phyloP scores from a whole-genome alignment of 2,888 invertebrate genomes.

The Lepidocyrtoides sp. region DNA sequence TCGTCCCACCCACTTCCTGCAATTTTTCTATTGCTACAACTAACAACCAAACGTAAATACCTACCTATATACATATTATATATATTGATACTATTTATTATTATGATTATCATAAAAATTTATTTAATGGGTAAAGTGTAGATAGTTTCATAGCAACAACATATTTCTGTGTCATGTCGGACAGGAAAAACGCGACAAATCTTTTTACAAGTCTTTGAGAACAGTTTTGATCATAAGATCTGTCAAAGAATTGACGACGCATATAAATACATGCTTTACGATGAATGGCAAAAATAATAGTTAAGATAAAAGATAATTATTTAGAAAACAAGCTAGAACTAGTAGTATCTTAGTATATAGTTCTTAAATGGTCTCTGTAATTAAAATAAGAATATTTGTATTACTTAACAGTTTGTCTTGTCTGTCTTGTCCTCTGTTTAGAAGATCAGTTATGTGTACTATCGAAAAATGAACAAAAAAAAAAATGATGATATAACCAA shows the following conservation, averaged over 20 bases:
- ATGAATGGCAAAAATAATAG: not conserved
- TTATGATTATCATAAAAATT: not conserved
- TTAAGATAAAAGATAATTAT: not conserved
- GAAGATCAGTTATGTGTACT: not conserved
- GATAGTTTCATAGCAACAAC: not conserved
- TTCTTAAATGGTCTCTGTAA: not conserved
- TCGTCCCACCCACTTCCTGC: slow-evolving; percentile 82
- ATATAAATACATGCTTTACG: not conserved
- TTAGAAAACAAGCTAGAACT: not conserved
- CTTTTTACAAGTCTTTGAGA: not conserved
- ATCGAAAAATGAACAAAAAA: too few species aligned
- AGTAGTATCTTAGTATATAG: slow-evolving; percentile 9
- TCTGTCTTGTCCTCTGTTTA: slow-evolving; percentile 2
- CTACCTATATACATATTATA: not conserved
- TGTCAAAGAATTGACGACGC: not conserved
- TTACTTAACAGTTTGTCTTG: not conserved
- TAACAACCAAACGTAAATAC: not conserved
- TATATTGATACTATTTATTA: not conserved
- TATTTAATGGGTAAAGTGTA: not conserved
- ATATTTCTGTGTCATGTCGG: not conserved
- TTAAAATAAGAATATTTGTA: not conserved
- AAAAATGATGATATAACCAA: too few species aligned
- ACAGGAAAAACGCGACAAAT: not conserved
- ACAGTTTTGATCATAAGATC: not conserved
- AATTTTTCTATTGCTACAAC: slow-evolving; percentile 42